A percentile compares a stretch with the other conserved stretches of the same genome.
Conservation (phyloP, 2,888 invertebrate species). For the Petrolisthes cinctipes region DNA sequence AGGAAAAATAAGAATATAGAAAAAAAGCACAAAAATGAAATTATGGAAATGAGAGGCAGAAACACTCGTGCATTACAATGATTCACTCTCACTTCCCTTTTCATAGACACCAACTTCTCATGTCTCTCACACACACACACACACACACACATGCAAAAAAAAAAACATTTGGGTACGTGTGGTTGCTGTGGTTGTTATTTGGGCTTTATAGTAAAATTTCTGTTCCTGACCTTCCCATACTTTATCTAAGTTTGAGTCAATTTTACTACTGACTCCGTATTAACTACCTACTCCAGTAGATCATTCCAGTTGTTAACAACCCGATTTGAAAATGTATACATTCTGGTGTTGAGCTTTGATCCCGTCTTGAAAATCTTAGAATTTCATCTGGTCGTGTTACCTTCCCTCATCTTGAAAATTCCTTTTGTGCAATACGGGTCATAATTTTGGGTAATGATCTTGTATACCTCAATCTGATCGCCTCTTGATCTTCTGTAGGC, state of each 20-base stretch:
- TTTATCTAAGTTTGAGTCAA: neutral
- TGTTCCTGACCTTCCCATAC: neutral
- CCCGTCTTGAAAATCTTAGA: neutral
- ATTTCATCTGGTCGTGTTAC: neutral
- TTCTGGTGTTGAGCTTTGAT: neutral
- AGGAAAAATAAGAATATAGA: no score
- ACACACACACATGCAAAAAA: no score
- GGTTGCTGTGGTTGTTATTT: slow-evolving; percentile 3
- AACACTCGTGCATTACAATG: no score
- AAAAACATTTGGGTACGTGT: no score
- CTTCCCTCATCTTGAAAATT: neutral
- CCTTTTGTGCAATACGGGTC: neutral
- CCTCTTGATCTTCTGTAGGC: neutral
- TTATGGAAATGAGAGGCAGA: no score
- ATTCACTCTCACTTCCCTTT: no score
- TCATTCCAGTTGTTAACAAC: neutral
- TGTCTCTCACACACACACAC: no score
- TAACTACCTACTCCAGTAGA: neutral
- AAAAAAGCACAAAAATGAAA: no score
- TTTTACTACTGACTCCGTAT: neutral
- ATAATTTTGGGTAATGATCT: neutral
- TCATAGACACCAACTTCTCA: no score
- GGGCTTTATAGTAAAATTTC: neutral
- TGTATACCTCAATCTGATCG: slow-evolving; percentile 2
- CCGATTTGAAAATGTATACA: no score